Evolutionary conservation across 2,113 vertebrate genomes (phyloP).

Genomic region (Gorsachius goisagi): DNA sequence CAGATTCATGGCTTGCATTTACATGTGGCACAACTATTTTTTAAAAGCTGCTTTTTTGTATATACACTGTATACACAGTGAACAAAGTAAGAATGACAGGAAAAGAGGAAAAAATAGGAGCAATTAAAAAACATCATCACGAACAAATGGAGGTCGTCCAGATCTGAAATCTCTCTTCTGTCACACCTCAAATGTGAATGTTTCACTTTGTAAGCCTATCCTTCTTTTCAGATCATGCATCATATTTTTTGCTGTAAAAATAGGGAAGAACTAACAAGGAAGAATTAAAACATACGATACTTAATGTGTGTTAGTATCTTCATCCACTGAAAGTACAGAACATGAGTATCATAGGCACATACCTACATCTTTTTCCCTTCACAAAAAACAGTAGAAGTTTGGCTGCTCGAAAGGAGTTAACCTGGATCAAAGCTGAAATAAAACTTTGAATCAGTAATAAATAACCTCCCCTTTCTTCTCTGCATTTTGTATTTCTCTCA

Average conservation of each 20-base stretch:
- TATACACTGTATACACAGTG: background rate
- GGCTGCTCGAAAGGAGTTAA: background rate
- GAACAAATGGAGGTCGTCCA: background rate
- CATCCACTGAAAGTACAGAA: background rate
- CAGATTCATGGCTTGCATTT: background rate
- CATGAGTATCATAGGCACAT: background rate
- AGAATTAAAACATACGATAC: background rate
- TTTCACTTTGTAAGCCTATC: background rate
- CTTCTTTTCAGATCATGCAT: background rate
- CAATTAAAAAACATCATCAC: background rate
- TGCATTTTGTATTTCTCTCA: background rate
- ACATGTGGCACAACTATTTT: background rate
- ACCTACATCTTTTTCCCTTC: fast-evolving
- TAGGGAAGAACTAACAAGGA: background rate
- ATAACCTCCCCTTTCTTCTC: background rate
- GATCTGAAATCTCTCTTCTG: background rate
- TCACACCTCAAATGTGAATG: background rate
- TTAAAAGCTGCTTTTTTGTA: background rate
- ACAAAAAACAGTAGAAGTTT: background rate
- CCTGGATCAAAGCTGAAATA: background rate
- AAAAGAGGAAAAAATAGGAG: background rate
- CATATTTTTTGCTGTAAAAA: background rate
- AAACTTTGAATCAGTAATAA: background rate
- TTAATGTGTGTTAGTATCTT: background rate
- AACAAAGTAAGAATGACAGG: background rate